These are phyloP conservation scores for Acholoe squamosa DNA, from an alignment of 2,888 invertebrate genomes.

Conservation along the genomic window DNA sequence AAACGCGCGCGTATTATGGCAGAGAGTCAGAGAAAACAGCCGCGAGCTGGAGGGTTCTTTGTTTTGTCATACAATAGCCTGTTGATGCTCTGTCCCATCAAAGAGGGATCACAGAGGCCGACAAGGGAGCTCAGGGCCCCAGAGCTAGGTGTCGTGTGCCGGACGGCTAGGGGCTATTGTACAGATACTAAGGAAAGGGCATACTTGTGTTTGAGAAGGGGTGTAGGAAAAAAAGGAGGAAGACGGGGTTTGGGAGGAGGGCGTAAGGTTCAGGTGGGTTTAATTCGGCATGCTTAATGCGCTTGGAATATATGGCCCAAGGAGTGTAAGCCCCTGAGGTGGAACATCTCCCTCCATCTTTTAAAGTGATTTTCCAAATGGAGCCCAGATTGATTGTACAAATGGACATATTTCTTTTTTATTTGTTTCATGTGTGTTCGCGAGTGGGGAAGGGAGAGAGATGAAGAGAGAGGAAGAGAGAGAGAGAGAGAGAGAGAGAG, in stretches of 20 bases:
- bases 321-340: not conserved
- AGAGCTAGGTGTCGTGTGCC: not conserved
- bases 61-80: conserved; percentile 40
- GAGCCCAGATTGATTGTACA: too few species aligned
- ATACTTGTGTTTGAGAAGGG: too few species aligned
- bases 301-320: not conserved
- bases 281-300: conserved; percentile 42
- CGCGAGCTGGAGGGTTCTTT: conserved; percentile 1
- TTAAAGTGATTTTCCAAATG: too few species aligned
- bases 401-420: too few species aligned
- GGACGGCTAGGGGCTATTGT: not conserved
- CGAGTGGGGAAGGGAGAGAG: too few species aligned
- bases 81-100: conserved; percentile 31
- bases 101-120: conserved; percentile 21
- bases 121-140: not conserved
- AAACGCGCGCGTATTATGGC: not conserved
- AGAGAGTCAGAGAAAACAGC: conserved; percentile 37
- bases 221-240: too few species aligned
- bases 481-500: not conserved
- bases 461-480: not conserved
- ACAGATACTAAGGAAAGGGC: too few species aligned
- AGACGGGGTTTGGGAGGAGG: not conserved
- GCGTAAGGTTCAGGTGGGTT: conserved; percentile 35
- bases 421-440: too few species aligned
- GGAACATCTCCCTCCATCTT: not conserved